phyloP scores from a whole-genome alignment of 2,888 invertebrate genomes.

The Athetis lepigone region DNA sequence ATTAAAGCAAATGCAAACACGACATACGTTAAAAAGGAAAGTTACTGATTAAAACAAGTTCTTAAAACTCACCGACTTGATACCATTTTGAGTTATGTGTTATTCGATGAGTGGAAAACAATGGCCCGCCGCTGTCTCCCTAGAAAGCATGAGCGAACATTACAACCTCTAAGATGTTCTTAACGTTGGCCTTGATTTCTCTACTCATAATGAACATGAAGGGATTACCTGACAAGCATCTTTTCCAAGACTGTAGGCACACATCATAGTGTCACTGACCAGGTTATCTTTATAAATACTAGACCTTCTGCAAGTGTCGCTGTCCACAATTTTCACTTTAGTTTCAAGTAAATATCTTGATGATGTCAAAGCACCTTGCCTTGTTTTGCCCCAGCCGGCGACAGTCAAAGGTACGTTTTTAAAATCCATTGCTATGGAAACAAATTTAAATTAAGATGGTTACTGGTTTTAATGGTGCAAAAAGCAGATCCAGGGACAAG shows the following conservation, averaged over 20 bases:
- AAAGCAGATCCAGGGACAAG: no score
- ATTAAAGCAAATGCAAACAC: neutral
- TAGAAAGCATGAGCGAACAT: conserved; percentile 64
- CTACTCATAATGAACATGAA: conserved; percentile 1
- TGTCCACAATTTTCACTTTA: conserved; percentile 82
- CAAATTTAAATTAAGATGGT: neutral
- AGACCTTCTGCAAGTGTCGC: conserved; percentile 77
- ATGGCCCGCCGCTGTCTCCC: conserved; percentile 93
- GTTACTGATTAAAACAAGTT: neutral
- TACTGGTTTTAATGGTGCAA: neutral
- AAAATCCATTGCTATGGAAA: conserved; percentile 81
- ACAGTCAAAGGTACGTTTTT: conserved; percentile 77
- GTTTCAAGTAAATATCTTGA: conserved; percentile 87
- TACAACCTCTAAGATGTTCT: neutral
- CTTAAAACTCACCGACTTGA: conserved; percentile 89
- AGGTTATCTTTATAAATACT: conserved; percentile 83
- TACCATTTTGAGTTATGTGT: conserved; percentile 88
- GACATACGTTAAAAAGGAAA: neutral
- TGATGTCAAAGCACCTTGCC: conserved; percentile 81
- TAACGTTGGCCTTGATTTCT: neutral
- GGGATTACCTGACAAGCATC: conserved; percentile 92
- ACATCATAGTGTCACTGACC: conserved; percentile 88
- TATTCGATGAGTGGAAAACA: conserved; percentile 85
- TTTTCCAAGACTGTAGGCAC: conserved; percentile 90
- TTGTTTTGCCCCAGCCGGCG: conserved; percentile 88